A percentile compares a stretch with the other conserved stretches of the same genome.
Conservation (phyloP, 2,888 invertebrate genomes). For the Petrolisthes manimaculis region DNA sequence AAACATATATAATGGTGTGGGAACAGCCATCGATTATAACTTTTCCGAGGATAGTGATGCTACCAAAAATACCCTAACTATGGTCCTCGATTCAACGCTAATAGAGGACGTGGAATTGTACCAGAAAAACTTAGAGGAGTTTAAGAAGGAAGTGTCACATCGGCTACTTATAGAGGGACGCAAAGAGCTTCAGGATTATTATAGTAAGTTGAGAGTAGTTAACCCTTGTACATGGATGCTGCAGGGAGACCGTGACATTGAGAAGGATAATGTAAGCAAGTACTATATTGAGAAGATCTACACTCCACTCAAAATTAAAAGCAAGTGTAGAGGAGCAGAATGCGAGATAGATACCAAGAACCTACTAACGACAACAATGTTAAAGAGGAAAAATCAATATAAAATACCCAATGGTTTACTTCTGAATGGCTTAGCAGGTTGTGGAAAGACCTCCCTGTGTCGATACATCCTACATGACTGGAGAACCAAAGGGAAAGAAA, state of each 20-base stretch:
- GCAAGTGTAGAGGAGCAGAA: not conserved
- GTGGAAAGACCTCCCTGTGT: slow-evolving; percentile 48
- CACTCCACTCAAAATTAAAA: slow-evolving; percentile 49
- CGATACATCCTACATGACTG: slow-evolving; percentile 29
- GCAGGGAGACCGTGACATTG: not conserved
- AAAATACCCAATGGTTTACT: slow-evolving; percentile 8
- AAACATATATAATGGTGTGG: too few species aligned
- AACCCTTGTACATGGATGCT: slow-evolving; percentile 45
- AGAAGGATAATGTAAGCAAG: slow-evolving; percentile 18
- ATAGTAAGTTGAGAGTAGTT: slow-evolving; percentile 13
- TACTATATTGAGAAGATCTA: slow-evolving; percentile 50
- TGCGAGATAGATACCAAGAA: slow-evolving; percentile 14
- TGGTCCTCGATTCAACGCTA: too few species aligned
- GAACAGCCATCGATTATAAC: too few species aligned
- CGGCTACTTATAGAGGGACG: too few species aligned
- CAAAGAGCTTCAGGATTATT: slow-evolving; percentile 8
- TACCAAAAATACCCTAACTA: too few species aligned
- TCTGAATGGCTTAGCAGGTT: slow-evolving; percentile 43
- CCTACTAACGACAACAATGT: not conserved
- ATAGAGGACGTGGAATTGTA: too few species aligned
- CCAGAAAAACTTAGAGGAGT: too few species aligned
- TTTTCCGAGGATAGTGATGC: too few species aligned
- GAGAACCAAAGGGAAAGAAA: not conserved
- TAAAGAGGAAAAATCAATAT: not conserved
- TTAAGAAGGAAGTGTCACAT: too few species aligned